Evolutionary conservation across 1,140 invertebrate genomes (phyloP), one percentile per base, ranked within the genome.

Genomic region (Cotesia chilonis): DNA sequence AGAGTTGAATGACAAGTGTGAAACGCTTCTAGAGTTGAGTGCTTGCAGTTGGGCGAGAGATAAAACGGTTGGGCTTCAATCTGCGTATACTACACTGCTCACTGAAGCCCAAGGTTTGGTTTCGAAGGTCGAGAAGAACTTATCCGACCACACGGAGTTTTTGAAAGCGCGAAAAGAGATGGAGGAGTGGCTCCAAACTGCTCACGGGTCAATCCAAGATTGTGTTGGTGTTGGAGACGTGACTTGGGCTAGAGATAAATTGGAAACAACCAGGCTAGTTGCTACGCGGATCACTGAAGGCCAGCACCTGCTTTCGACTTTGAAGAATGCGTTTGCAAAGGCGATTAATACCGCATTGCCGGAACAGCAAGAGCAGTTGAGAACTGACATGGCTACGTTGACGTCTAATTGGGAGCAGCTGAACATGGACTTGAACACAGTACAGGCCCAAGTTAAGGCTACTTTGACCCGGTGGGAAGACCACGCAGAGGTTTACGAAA

Each of bases 111-210:
- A 95, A 85, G 91, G 92, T 65, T 85, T 95, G 17, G 92, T 96
- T 1, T 92, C 93, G 1, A 92, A 92, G 80, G 91, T 95, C 2
- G 94, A 97, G 79, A 96, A 96, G 85, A 95, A 94, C 83, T 83
- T 96, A 0, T 93, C 92, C 1, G 95, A 96, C 83, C 94, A 96
- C 72, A 96, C 94, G 0, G 94, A 96, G 80, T 97, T 96, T 83
- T 85, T 94, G 1, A 94, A 94, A 77, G 93, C 93, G 4, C 95
- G 94, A 79, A 90, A 92, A 74, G 92, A 95, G 78, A 88, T 96
- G 75, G 91, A 95, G 72, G 88, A 90, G 41, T 97, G 95, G 95
- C 85, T 96, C 17, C 88, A 91, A 59, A 90, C 91, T 54, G 92
- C 93, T 14, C 92, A 94, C 75, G 91, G 91, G 14, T 92, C 92